These are phyloP conservation scores for Euwallacea fornicatus DNA, from an alignment of 1,140 invertebrate genomes.

Conservation along the genomic window DNA sequence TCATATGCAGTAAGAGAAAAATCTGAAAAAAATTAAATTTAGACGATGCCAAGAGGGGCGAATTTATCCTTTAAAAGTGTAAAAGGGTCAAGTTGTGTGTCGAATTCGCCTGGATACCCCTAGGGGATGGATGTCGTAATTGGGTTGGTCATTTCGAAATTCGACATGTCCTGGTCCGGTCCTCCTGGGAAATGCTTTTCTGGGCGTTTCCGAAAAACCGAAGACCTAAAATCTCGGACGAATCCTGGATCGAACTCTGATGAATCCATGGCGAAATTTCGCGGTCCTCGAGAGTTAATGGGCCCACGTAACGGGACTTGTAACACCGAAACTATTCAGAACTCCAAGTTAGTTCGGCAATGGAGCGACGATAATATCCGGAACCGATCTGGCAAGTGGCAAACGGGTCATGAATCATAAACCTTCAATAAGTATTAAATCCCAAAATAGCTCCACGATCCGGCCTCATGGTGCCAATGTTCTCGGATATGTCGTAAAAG, in stretches of 20 bases:
- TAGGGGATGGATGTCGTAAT: neutral
- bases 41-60: neutral
- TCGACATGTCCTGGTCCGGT: no score
- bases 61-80: conserved; percentile 11
- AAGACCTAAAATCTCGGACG: no score
- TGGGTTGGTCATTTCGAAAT: neutral
- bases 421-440: conserved; percentile 27
- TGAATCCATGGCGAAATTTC: no score
- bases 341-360: neutral
- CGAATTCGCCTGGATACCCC: neutral
- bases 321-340: no score
- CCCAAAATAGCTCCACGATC: conserved; percentile 21
- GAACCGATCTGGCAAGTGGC: conserved; percentile 2
- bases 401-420: conserved; percentile 22
- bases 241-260: no score
- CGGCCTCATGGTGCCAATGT: conserved; percentile 19
- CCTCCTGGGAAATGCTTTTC: no score
- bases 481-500: conserved; percentile 5
- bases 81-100: conserved; percentile 7
- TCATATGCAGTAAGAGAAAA: conserved; percentile 15
- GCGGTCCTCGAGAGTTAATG: no score
- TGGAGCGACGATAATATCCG: conserved; percentile 1
- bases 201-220: no score
- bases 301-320: no score
- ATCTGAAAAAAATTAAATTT: conserved; percentile 17